phyloP scores from a whole-genome alignment of 2,113 vertebrate genomes.

The Ammospiza caudacuta region DNA sequence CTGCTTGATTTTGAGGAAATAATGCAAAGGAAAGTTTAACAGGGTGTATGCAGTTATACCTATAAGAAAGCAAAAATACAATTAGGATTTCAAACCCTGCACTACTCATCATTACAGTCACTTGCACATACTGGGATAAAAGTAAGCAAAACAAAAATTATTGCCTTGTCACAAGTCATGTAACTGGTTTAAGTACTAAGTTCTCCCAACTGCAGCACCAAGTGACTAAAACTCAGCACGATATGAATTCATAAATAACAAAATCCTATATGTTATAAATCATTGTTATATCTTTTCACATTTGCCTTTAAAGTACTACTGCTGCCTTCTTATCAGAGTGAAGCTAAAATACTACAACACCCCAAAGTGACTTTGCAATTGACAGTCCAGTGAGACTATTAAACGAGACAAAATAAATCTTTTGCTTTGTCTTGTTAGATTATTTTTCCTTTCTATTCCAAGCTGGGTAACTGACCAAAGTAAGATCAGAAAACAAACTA shows the following conservation, averaged over 20 bases:
- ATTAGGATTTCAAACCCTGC: background rate
- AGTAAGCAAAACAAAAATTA: background rate
- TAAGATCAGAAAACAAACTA: background rate
- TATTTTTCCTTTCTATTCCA: background rate
- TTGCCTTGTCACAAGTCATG: background rate
- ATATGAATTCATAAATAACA: background rate
- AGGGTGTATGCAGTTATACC: fast-evolving
- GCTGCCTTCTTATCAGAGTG: background rate
- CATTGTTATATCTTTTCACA: background rate
- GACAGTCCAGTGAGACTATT: background rate
- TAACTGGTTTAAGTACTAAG: background rate
- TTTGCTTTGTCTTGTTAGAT: background rate
- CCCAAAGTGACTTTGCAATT: background rate
- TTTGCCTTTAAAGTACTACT: background rate
- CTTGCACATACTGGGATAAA: background rate
- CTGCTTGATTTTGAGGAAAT: background rate
- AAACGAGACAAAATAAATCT: background rate
- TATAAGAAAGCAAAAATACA: background rate
- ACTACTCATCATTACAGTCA: fast-evolving
- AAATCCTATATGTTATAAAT: background rate
- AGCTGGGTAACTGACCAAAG: background rate
- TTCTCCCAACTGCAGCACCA: background rate
- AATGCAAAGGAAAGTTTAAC: background rate
- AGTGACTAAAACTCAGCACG: fast-evolving
- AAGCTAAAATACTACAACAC: background rate